Percentiles rank a stretch among this genome's conserved stretches.
Evolutionary conservation across 1,140 invertebrate species (phyloP).

Genomic region (Drosophila dunni): DNA sequence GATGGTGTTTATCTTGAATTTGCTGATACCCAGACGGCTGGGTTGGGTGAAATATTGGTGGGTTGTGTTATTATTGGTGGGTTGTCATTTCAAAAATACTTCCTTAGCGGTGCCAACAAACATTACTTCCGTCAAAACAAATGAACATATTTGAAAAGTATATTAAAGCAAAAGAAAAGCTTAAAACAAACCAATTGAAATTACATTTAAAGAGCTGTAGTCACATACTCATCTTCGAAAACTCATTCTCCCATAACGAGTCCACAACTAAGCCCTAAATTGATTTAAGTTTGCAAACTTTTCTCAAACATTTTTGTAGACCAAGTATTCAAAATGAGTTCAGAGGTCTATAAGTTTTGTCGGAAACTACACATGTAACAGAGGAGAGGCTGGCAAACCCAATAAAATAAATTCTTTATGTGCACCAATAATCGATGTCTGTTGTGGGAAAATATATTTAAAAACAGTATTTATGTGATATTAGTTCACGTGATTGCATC

Average conservation of each 20-base stretch:
- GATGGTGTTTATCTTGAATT: slow-evolving; percentile 62
- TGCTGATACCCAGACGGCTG: slow-evolving; percentile 47
- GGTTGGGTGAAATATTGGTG: slow-evolving; percentile 37
- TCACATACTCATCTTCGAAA: slow-evolving; percentile 19
- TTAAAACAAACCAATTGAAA: not conserved
- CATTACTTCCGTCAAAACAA: slow-evolving; percentile 3
- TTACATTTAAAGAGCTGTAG: slow-evolving; percentile 16
- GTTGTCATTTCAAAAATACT: slow-evolving; percentile 36
- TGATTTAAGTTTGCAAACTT: slow-evolving; percentile 27
- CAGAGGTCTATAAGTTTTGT: no score
- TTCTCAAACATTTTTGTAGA: slow-evolving; percentile 22
- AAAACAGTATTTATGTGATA: no score
- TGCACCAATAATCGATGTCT: no score
- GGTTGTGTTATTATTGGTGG: slow-evolving; percentile 17
- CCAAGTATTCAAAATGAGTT: no score
- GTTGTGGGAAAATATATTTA: no score
- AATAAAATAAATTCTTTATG: no score
- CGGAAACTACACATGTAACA: no score
- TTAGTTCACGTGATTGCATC: no score
- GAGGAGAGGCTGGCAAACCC: no score
- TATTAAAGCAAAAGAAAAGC: not conserved
- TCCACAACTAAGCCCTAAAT: slow-evolving; percentile 13
- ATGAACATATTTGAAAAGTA: not conserved
- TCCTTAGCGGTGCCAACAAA: slow-evolving; percentile 46
- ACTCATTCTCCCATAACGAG: slow-evolving; percentile 63